phyloP scores from a whole-genome alignment of 1,140 invertebrate species.

The Steinernema feltiae region DNA sequence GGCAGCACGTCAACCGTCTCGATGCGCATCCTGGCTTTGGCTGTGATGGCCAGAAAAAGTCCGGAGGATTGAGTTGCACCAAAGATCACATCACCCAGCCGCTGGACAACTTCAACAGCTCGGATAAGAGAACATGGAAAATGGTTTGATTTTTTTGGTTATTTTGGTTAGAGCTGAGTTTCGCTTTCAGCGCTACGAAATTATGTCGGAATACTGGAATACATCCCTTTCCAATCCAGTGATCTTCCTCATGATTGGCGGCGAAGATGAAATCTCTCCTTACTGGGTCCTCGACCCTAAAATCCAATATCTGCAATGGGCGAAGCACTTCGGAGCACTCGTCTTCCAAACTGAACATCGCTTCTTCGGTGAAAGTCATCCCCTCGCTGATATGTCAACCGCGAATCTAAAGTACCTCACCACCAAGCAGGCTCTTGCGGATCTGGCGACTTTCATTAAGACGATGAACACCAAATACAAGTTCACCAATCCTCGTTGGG shows the following conservation, averaged over 20 bases:
- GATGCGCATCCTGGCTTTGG: too few relatives aligned
- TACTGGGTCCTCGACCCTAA: neutral
- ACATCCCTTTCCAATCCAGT: neutral
- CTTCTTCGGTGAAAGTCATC: conserved; percentile 85
- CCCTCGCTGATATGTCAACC: conserved; percentile 62
- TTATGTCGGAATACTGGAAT: neutral
- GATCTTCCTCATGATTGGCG: neutral
- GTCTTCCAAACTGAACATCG: conserved; percentile 83
- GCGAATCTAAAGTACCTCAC: conserved; percentile 45
- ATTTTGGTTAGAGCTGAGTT: neutral
- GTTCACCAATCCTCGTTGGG: conserved; percentile 68
- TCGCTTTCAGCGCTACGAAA: neutral
- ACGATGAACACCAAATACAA: conserved; percentile 38
- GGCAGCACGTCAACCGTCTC: neutral
- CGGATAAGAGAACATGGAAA: neutral
- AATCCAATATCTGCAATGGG: conserved; percentile 68
- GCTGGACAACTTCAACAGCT: neutral
- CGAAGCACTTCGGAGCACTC: conserved; percentile 71
- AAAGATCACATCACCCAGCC: neutral
- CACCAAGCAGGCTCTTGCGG: conserved; percentile 47
- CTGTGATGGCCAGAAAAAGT: too few relatives aligned
- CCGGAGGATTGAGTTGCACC: neutral
- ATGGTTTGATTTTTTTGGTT: too few relatives aligned
- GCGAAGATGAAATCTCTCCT: neutral
- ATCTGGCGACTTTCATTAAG: conserved; percentile 45